Evolutionary conservation across 1,140 invertebrate species (phyloP).

Genomic region (Drosophila chauvacae): DNA sequence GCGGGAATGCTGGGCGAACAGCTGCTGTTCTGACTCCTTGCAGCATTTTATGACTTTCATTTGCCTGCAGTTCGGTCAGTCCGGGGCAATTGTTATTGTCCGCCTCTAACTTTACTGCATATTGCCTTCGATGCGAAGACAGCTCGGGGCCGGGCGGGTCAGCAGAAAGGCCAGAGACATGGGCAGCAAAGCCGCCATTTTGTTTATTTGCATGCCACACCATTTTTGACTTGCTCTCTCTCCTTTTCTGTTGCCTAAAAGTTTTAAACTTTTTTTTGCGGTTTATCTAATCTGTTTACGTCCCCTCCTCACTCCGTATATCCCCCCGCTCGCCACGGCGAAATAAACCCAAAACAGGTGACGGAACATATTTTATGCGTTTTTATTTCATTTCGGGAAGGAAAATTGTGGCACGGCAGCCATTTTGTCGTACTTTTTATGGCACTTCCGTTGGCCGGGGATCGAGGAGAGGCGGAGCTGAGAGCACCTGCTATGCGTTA

Average conservation of each 20-base stretch:
- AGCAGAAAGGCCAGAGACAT: constrained; percentile 3
- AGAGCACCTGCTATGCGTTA: constrained; percentile 39
- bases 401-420: constrained; percentile 28
- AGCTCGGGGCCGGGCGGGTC: background rate
- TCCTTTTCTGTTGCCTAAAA: constrained; percentile 34
- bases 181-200: constrained; percentile 50
- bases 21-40: constrained; percentile 38
- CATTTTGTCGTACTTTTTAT: constrained; percentile 73
- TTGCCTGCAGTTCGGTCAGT: constrained; percentile 67
- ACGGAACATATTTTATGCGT: constrained; percentile 68
- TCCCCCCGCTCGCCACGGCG: background rate
- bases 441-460: constrained; percentile 37
- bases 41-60: constrained; percentile 74
- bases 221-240: constrained; percentile 27
- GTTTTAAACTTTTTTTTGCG: constrained; percentile 49
- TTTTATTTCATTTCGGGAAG: constrained; percentile 68
- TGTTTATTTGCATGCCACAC: constrained; percentile 57
- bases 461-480: background rate
- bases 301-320: constrained; percentile 12
- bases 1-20: constrained; percentile 21
- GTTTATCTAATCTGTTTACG: constrained; percentile 69
- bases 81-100: constrained; percentile 45
- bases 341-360: constrained; percentile 40
- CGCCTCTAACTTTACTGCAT: constrained; percentile 61
- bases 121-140: constrained; percentile 44